These are phyloP conservation scores for Stenichneumon culpator DNA, from an alignment of 2,888 invertebrate genomes.

Conservation along the genomic window DNA sequence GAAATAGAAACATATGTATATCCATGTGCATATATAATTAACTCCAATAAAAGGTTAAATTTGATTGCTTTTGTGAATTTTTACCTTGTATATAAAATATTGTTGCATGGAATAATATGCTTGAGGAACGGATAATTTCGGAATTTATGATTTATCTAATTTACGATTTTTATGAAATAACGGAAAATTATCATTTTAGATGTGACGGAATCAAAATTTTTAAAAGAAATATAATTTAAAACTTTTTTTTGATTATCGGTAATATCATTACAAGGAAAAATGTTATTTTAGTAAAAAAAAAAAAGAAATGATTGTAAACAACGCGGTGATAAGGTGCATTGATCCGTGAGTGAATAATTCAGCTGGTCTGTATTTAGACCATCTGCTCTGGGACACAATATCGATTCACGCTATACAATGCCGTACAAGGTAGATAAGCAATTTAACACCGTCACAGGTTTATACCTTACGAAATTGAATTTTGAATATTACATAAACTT, in stretches of 20 bases:
- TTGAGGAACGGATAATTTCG: no score
- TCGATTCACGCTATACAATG: neutral
- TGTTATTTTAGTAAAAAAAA: neutral
- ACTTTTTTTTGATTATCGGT: no score
- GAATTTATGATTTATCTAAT: no score
- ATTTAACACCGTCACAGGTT: conserved; percentile 11
- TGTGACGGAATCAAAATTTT: neutral
- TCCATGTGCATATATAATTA: neutral
- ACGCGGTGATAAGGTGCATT: neutral
- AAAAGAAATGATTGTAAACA: neutral
- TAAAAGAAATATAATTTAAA: no score
- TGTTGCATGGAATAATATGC: no score
- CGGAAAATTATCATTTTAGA: no score
- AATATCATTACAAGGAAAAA: neutral
- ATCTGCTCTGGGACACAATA: conserved; percentile 5
- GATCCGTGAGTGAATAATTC: neutral
- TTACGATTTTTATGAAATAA: no score
- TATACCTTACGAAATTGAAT: conserved; percentile 14
- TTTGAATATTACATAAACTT: conserved; percentile 28
- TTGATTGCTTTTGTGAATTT: neutral
- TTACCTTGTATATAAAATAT: neutral
- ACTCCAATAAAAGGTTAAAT: no score
- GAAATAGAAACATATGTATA: neutral
- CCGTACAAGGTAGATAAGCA: neutral
- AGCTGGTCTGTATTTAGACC: conserved; percentile 10